Conservation (phyloP, 1,140 invertebrate genomes). For the Pristionchus pacificus region DNA sequence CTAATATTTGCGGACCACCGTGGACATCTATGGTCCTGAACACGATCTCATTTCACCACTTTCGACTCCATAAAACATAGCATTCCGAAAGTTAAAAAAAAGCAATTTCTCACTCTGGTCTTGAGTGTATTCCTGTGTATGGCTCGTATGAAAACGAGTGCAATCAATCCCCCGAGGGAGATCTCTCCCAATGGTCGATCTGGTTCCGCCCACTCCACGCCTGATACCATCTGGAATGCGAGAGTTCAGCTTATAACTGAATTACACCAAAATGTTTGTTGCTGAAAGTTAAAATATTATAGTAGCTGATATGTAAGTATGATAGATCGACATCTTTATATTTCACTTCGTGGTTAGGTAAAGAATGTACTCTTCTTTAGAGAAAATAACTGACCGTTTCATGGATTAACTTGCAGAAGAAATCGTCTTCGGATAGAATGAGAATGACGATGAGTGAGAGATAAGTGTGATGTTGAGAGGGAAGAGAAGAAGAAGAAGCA, state of each 20-base stretch:
- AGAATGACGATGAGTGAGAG: conserved; percentile 95
- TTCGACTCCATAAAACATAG: too few species aligned
- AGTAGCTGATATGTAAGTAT: too few species aligned
- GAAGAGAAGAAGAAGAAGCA: neutral
- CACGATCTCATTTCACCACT: too few species aligned
- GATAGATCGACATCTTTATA: too few species aligned
- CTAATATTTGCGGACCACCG: too few species aligned
- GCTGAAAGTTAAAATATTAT: too few species aligned
- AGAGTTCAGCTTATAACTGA: conserved; percentile 1
- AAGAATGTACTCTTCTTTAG: too few species aligned
- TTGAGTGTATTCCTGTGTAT: conserved; percentile 96
- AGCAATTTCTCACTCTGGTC: conserved; percentile 77
- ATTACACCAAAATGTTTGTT: conserved; percentile 14
- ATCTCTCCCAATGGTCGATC: conserved; percentile 50
- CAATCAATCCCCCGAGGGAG: conserved; percentile 86
- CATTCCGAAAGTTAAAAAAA: too few species aligned
- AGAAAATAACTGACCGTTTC: conserved; percentile 74
- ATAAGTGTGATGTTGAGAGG: conserved; percentile 81
- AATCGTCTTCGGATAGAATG: conserved; percentile 91
- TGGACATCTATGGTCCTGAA: too few species aligned
- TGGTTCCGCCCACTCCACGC: conserved; percentile 77
- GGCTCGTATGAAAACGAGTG: conserved; percentile 87
- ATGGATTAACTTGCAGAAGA: conserved; percentile 88
- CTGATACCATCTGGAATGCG: conserved; percentile 71
- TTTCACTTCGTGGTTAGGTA: too few species aligned